Evolutionary conservation across 2,888 invertebrate species (phyloP).

Genomic region (Branchipolynoe longqiensis): DNA sequence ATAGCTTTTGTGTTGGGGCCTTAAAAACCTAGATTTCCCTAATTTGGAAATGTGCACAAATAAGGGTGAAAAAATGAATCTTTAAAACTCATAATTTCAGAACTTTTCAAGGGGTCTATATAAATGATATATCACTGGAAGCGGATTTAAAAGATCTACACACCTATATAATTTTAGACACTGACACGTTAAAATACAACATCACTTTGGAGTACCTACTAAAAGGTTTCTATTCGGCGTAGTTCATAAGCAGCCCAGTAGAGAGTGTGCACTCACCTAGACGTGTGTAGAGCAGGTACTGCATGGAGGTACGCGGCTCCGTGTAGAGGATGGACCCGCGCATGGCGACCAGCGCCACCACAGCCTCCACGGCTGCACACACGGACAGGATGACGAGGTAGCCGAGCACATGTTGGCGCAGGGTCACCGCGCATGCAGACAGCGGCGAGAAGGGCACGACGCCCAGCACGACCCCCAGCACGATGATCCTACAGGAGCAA

Average conservation of each 20-base stretch:
- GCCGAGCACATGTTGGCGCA: slow-evolving; percentile 84
- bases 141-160: too few species aligned
- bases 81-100: too few species aligned
- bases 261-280: slow-evolving; percentile 88
- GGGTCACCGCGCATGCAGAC: slow-evolving; percentile 76
- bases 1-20: too few species aligned
- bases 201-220: not conserved
- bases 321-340: slow-evolving; percentile 90
- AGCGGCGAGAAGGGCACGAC: slow-evolving; percentile 84
- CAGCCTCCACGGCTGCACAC: slow-evolving; percentile 85
- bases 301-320: slow-evolving; percentile 88
- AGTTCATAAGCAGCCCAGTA: not conserved
- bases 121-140: too few species aligned
- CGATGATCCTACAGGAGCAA: slow-evolving; percentile 85
- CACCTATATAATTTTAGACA: too few species aligned
- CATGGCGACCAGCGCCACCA: slow-evolving; percentile 89
- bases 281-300: slow-evolving; percentile 90
- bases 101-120: too few species aligned
- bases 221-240: not conserved
- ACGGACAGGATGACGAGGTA: slow-evolving; percentile 85
- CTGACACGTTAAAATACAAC: too few species aligned
- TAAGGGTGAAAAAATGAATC: too few species aligned
- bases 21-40: too few species aligned
- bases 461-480: slow-evolving; percentile 85
- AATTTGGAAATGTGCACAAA: too few species aligned